Evolutionary conservation across 2,797 vertebrate genomes (phyloP).

Genomic region (Aeoliscus strigatus): DNA sequence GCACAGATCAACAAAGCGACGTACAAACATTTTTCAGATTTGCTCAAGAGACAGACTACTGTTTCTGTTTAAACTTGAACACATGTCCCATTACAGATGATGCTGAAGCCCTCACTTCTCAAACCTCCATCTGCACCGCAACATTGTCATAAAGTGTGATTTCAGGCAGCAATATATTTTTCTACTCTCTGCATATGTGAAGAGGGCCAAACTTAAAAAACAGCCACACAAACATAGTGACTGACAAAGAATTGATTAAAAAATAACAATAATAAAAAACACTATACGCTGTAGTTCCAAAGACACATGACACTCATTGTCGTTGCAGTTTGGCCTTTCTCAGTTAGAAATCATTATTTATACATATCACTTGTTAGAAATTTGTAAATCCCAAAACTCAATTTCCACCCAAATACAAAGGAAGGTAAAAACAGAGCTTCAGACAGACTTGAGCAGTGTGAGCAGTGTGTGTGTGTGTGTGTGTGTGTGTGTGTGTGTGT

Average conservation of each 20-base stretch:
- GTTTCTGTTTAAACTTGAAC: constrained; percentile 40
- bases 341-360: too few species aligned
- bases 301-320: too few species aligned
- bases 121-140: constrained; percentile 23
- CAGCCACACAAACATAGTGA: not conserved
- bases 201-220: constrained; percentile 1
- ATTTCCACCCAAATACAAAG: too few species aligned
- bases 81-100: constrained; percentile 38
- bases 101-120: constrained; percentile 18
- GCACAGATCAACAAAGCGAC: constrained; percentile 43
- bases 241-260: too few species aligned
- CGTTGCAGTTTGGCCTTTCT: too few species aligned
- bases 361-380: too few species aligned
- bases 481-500: constrained; percentile 20
- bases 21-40: constrained; percentile 44
- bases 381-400: too few species aligned
- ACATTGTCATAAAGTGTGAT: constrained; percentile 11
- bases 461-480: constrained; percentile 24
- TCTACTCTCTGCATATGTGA: constrained; percentile 11
- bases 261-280: too few species aligned
- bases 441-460: too few species aligned
- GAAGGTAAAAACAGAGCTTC: too few species aligned
- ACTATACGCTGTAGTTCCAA: too few species aligned
- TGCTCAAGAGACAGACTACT: constrained; percentile 32
- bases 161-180: constrained; percentile 18